Base-by-base conservation (phyloP, 2,797 vertebrate genomes). In the Protonibea diacanthus region DNA sequence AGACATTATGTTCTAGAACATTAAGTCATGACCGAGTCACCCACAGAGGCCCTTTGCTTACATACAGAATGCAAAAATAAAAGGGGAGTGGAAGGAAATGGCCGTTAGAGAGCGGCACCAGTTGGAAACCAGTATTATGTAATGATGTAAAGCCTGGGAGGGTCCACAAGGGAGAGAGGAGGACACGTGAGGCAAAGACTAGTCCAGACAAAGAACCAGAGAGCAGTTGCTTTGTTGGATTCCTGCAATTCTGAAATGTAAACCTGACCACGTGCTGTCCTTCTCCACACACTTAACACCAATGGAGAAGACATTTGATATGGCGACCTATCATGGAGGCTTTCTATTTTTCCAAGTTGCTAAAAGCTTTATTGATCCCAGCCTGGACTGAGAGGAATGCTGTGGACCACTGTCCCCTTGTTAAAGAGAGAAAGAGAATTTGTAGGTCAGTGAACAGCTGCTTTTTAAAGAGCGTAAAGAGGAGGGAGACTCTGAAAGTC, bases 1-100 rank as follows among this genome's bases (percentile, higher is more conserved):
- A 90, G 82, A 95, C 94, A 92, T 74, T 84, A 88, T 92, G 93
- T 94, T 88, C 93, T 78, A 2, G 6, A 72, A 74, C 52, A 51
- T 60, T 18, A 80, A 74, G 82, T 84, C 81, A 76, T 65, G 83
- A 71, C 65, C 21, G 25, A 85, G 77, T 86, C 74, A 83, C 77
- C 52, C 20, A 62, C n/a, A 21, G 62, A 33, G 64, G 4, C 20
- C 3, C 25, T 49, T 57, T 1, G 48, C 38, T 45, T 48, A 55
- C 55, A 38, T 44, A 70, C 18, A 68, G n/a, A 80, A 69, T 4
- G 40, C 18, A 56, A 71, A 69, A 25, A 44, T 3, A 56, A 0
- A 55, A 42, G 25, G 29, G 40, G 53, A 42, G 23, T 6, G 33
- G 25, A 38, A 21, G 71, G 73, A 80, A 64, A 66, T 4, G 63